These are phyloP conservation scores for Hepsetus odoe DNA, from an alignment of 2,113 vertebrate species.

Conservation along the genomic window DNA sequence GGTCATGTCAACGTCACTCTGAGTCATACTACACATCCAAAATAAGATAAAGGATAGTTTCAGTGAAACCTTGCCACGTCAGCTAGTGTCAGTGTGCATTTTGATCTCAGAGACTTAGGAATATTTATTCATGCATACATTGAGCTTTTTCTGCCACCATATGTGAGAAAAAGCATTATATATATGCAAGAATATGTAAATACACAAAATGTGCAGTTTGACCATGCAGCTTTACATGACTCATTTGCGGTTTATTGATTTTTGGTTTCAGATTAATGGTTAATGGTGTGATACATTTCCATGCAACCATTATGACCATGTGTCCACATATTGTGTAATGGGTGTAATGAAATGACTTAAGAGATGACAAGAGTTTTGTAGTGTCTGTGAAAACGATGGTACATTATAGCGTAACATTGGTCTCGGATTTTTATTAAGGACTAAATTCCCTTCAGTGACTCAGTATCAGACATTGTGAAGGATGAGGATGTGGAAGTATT, in stretches of 20 bases:
- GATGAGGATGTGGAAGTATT: background rate
- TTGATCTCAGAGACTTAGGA: background rate
- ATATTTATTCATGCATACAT: no score
- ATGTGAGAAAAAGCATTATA: no score
- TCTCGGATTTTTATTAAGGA: background rate
- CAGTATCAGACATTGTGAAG: background rate
- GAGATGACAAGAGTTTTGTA: no score
- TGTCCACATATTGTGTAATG: no score
- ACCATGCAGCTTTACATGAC: background rate
- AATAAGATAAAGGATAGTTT: conserved; percentile 5
- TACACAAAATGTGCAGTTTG: no score
- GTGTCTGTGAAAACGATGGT: no score
- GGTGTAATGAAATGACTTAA: no score
- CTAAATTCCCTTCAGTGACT: background rate
- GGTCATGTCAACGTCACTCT: background rate
- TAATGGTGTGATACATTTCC: no score
- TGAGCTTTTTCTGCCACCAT: no score
- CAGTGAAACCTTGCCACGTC: conserved; percentile 4
- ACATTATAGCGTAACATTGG: no score
- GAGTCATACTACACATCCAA: conserved; percentile 26
- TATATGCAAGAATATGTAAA: no score
- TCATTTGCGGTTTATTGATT: background rate
- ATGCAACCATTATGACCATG: background rate
- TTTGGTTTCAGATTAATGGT: background rate
- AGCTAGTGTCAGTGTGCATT: background rate